Conservation (phyloP, 1,140 invertebrate genomes). For the Lerema accius region DNA sequence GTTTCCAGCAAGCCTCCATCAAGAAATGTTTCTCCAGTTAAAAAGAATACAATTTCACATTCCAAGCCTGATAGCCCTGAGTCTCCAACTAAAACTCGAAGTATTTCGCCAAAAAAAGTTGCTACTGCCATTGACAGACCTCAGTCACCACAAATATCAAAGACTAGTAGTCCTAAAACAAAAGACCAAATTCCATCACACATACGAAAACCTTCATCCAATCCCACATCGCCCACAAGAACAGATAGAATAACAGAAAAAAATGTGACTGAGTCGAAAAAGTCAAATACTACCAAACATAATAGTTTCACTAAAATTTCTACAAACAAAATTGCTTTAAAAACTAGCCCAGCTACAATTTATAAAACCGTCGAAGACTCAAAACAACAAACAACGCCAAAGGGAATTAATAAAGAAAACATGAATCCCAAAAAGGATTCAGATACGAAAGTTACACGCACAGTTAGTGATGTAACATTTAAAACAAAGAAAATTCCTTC, state of each 20-base stretch:
- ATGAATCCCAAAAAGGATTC: conserved; percentile 67
- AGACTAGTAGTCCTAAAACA: conserved; percentile 51
- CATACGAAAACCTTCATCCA: conserved; percentile 54
- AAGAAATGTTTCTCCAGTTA: conserved; percentile 68
- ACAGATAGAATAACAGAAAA: conserved; percentile 56
- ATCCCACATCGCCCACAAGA: conserved; percentile 50
- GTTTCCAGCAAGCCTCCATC: conserved; percentile 52
- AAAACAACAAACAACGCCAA: conserved; percentile 46
- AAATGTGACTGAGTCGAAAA: conserved; percentile 57
- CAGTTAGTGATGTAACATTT: conserved; percentile 82
- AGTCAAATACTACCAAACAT: conserved; percentile 54
- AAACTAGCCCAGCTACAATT: conserved; percentile 32
- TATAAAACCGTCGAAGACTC: conserved; percentile 49
- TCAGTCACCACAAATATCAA: conserved; percentile 63
- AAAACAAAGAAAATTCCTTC: conserved; percentile 76
- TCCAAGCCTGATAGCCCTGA: conserved; percentile 46
- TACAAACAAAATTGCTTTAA: conserved; percentile 36
- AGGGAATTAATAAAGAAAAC: conserved; percentile 54
- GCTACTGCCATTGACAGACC: conserved; percentile 54
- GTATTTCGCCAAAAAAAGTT: conserved; percentile 68
- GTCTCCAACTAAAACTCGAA: conserved; percentile 54
- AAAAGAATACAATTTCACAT: conserved; percentile 49
- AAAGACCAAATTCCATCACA: conserved; percentile 53
- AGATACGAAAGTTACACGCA: conserved; percentile 80
- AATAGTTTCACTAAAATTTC: conserved; percentile 52